Percentiles rank a stretch among this genome's conserved stretches.
Evolutionary conservation across 2,113 vertebrate genomes (phyloP).

Genomic region (Eulemur macaco): DNA sequence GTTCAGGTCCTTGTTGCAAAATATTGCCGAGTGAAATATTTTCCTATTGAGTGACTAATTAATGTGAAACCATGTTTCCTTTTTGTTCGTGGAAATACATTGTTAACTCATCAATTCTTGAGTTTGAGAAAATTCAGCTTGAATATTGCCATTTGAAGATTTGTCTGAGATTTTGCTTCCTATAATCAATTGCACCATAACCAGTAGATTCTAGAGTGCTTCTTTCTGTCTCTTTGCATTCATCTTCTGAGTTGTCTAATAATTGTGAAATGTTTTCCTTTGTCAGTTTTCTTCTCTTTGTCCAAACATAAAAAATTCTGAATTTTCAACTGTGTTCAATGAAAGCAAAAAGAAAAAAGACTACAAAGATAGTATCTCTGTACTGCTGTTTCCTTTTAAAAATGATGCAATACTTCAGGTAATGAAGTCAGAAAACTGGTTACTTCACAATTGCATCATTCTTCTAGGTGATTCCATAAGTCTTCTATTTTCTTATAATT

Average conservation of each 20-base stretch:
- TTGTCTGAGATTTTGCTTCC: neutral
- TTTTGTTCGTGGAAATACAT: neutral
- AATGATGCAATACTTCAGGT: neutral
- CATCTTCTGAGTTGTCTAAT: neutral
- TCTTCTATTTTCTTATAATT: neutral
- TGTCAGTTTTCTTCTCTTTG: neutral
- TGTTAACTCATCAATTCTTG: neutral
- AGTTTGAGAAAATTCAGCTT: neutral
- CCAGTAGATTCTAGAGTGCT: neutral
- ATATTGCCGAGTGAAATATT: neutral
- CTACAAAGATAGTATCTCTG: neutral
- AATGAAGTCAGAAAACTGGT: neutral
- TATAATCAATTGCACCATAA: neutral
- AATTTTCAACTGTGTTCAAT: neutral
- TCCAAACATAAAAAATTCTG: slow-evolving; percentile 17
- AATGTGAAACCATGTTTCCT: neutral
- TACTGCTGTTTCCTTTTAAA: slow-evolving; percentile 1
- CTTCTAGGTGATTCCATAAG: neutral
- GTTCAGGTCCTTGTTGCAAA: neutral
- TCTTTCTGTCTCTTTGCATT: neutral
- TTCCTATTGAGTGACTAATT: neutral
- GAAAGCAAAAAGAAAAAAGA: neutral
- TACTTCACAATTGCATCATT: neutral
- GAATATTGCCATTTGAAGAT: neutral
- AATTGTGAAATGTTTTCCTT: neutral